Evolutionary conservation across 2,113 vertebrate genomes (phyloP), one percentile per base, ranked within the genome.

Genomic region (Drymodes brunneopygia): DNA sequence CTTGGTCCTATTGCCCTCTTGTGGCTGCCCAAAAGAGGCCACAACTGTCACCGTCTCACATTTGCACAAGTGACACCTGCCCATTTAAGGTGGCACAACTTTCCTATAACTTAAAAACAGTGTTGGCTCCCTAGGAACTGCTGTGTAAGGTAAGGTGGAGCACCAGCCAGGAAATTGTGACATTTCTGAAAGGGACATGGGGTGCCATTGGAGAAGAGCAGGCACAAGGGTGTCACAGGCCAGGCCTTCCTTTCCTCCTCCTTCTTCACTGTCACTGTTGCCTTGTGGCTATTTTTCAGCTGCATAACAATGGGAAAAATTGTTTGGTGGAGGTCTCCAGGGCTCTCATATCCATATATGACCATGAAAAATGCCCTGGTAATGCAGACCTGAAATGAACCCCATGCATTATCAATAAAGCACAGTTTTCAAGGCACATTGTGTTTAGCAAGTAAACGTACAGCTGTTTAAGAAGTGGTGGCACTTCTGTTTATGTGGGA

Each of bases 1-100:
- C 69, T 96, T 94, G 90, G 45, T 92, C 94, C 50, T 96, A 84
- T 96, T 96, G 96, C 94, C 94, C 96, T 96, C 96, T 96, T 95
- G 94, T 94, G 96, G 96, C 86, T 94, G 72, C 65, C 93, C 82
- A 57, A 74, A 77, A 61, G 70, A 81, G 87, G n/a, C 73, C 65
- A 20, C 36, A 15, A 1, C 22, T 35, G 33, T 53, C 31, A 3
- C 45, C 4, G 10, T 33, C 45, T 77, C n/a, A 8, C 19, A 3
- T 28, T 50, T 66, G 56, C 22, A 11, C 40, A 20, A 42, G 36
- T 33, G 35, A 15, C 24, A 44, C 28, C 24, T 75, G 67, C 17
- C 54, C 33, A 2, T 64, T 86, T 36, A 31, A 69, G 24, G 15
- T 64, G 50, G 40, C 3, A 1, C 7, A 58, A n/a, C 25, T 80